Evolutionary conservation across 2,888 invertebrate genomes (phyloP).

Genomic region (Tethea ocularis): DNA sequence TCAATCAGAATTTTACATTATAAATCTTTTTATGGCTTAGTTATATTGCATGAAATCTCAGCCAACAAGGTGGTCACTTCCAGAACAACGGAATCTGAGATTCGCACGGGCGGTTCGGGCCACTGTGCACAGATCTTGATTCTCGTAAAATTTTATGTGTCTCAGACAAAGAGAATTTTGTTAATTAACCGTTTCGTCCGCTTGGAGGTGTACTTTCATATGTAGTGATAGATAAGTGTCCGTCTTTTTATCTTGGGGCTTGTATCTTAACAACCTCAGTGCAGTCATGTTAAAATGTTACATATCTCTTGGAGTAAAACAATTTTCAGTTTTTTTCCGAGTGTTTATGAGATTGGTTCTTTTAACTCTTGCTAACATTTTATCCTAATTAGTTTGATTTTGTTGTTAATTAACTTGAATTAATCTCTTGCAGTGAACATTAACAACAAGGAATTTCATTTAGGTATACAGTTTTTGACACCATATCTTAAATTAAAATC

Average conservation of each 20-base stretch:
- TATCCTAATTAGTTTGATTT: too few relatives aligned
- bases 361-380: background rate
- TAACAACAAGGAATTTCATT: too few relatives aligned
- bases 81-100: slow-evolving; percentile 33
- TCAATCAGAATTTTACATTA: too few relatives aligned
- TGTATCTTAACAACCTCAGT: slow-evolving; percentile 61
- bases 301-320: slow-evolving; percentile 15
- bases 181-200: slow-evolving; percentile 76
- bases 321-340: background rate
- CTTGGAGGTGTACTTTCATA: slow-evolving; percentile 55
- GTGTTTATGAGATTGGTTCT: background rate
- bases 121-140: slow-evolving; percentile 72
- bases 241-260: slow-evolving; percentile 58
- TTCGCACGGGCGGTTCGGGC: slow-evolving; percentile 53
- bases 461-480: too few relatives aligned
- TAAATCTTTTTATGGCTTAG: background rate
- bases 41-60: background rate
- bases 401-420: too few relatives aligned
- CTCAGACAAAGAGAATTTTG: slow-evolving; percentile 81
- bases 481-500: too few relatives aligned
- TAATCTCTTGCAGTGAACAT: too few relatives aligned
- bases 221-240: slow-evolving; percentile 73
- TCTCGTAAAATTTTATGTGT: slow-evolving; percentile 82
- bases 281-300: slow-evolving; percentile 23
- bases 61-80: slow-evolving; percentile 28